phyloP scores from a whole-genome alignment of 2,888 invertebrate species.

The Scaptomyza caliginosa region DNA sequence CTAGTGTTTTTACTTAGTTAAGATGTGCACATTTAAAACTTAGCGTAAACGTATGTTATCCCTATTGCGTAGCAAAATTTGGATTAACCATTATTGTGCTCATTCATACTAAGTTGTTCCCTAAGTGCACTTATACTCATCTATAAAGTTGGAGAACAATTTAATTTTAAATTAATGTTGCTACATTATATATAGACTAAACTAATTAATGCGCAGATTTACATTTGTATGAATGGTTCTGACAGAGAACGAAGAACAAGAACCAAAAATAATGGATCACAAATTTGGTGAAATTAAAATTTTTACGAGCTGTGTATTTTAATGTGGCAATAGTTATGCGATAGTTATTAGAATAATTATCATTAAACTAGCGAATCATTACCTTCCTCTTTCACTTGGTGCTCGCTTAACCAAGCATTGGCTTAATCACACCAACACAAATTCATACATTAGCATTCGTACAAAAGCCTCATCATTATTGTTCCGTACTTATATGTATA shows the following conservation, averaged over 20 bases:
- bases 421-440: neutral
- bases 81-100: too few relatives aligned
- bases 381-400: slow-evolving; percentile 53
- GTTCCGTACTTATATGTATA: neutral
- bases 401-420: slow-evolving; percentile 23
- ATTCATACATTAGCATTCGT: neutral
- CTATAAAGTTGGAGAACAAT: too few relatives aligned
- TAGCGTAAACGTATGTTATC: too few relatives aligned
- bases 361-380: slow-evolving; percentile 75
- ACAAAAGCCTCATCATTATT: neutral
- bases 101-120: too few relatives aligned
- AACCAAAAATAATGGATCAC: slow-evolving; percentile 28
- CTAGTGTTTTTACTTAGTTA: too few relatives aligned
- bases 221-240: neutral
- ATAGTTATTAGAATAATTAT: slow-evolving; percentile 72
- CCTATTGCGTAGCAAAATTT: too few relatives aligned
- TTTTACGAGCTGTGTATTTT: slow-evolving; percentile 50
- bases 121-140: too few relatives aligned
- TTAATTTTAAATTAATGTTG: too few relatives aligned
- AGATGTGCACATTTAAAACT: too few relatives aligned
- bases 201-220: neutral
- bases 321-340: slow-evolving; percentile 41
- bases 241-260: neutral
- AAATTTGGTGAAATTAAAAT: slow-evolving; percentile 64
- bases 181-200: neutral